Base-by-base conservation (phyloP, 2,888 invertebrate species). In the Ornithoptera priamus region DNA sequence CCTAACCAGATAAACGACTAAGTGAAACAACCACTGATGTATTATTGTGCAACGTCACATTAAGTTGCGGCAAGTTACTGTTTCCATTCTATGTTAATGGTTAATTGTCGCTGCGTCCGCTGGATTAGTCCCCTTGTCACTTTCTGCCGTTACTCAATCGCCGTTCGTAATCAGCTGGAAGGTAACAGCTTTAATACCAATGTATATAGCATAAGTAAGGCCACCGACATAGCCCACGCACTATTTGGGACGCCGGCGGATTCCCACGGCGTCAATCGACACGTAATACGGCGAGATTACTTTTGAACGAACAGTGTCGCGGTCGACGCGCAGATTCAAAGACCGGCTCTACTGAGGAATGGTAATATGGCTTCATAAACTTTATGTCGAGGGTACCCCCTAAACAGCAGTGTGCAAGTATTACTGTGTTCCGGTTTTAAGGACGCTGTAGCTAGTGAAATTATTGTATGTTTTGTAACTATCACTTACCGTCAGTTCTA, bases 51-150 rank as follows among this genome's bases (percentile, higher is more conserved):
- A 75, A 74, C 62, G 60, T 46, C 65, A 69, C 74, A 73, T 72
- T 66, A 71, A 69, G 69, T 70, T 66, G 72, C 58, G 68, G 72
- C 71, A 71, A 72, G 68, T 73, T 72, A 71, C 77, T 78, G 80
- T 77, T 76, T 74, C 83, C 77, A 86, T 86, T 86, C 79, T 82
- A 86, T 86, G 85, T 81, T 83, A 86, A 85, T 85, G 74, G 76
- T 74, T 84, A 80, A 85, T 83, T 81, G 84, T 81, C 67, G 56
- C 42, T n/a, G 61, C 77, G 76, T 46, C 72, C 75, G 77, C 76
- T 75, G 75, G 75, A 80, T 80, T 79, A 77, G 76, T 72, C 72
- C 69, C 73, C 77, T 75, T 73, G 76, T 77, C 75, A 67, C 68
- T 77, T 65, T 20, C 18, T 2, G 22, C 18, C 71, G 73, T 71